These are phyloP conservation scores for Drosophila niveifrons DNA, from an alignment of 2,888 invertebrate species.

Conservation along the genomic window DNA sequence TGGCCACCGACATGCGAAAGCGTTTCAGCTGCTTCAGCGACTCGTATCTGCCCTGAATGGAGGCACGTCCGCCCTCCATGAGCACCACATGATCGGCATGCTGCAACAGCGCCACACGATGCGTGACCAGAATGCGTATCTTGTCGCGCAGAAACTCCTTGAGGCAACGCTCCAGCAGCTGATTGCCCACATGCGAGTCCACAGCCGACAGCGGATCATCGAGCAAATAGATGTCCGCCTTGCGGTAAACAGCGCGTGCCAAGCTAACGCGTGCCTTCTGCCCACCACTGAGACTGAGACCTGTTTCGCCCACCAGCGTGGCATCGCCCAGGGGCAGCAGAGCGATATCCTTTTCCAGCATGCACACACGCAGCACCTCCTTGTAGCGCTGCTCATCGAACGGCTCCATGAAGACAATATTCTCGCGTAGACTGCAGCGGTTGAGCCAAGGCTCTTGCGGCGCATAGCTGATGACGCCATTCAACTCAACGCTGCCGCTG, in stretches of 20 bases:
- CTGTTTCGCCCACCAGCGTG: constrained; percentile 88
- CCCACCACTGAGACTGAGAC: constrained; percentile 90
- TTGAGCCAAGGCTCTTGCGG: constrained; percentile 94
- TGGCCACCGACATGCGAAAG: constrained; percentile 82
- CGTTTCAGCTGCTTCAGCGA: constrained; percentile 87
- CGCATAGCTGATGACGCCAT: constrained; percentile 90
- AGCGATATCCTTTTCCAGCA: constrained; percentile 88
- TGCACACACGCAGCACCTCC: constrained; percentile 87
- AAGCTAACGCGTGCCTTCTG: constrained; percentile 92
- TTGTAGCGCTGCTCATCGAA: constrained; percentile 87
- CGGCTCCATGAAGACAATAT: constrained; percentile 94
- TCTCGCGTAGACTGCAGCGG: constrained; percentile 93
- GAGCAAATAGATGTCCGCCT: constrained; percentile 91
- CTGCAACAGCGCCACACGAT: constrained; percentile 88
- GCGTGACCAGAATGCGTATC: constrained; percentile 90
- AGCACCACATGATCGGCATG: constrained; percentile 87
- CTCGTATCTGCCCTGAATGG: constrained; percentile 82
- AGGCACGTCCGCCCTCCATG: constrained; percentile 85
- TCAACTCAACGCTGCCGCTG: constrained; percentile 87
- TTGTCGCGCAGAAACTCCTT: constrained; percentile 87
- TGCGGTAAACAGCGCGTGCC: constrained; percentile 90
- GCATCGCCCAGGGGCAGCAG: constrained; percentile 87
- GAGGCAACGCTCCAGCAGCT: constrained; percentile 90
- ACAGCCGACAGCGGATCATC: constrained; percentile 93
- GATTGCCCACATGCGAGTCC: constrained; percentile 90